A percentile compares a stretch with the other conserved stretches of the same genome.
These are phyloP conservation scores for Darevskia nairensis DNA, from an alignment of 2,797 vertebrate species.

Conservation along the genomic window DNA sequence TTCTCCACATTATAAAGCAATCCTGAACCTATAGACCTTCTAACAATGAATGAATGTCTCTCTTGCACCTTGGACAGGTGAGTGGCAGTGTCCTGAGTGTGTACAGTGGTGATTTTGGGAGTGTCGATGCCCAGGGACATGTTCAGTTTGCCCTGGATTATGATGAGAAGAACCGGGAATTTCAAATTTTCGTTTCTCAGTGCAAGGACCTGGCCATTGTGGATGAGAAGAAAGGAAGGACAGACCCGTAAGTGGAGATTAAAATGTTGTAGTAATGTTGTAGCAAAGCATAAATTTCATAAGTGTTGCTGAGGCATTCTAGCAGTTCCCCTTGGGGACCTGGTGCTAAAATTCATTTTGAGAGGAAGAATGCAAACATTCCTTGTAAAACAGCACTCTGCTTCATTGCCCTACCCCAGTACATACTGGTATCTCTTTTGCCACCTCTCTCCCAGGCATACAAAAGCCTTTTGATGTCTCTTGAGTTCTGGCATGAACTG, in stretches of 20 bases:
- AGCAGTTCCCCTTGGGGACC: background rate
- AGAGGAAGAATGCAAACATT: too few relatives aligned
- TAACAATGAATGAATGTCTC: background rate
- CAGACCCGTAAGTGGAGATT: slow-evolving; percentile 75
- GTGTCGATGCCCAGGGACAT: slow-evolving; percentile 73
- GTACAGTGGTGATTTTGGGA: slow-evolving; percentile 78
- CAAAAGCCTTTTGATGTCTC: too few relatives aligned
- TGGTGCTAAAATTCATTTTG: background rate
- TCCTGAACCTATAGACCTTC: background rate
- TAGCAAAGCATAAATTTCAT: background rate
- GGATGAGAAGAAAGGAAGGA: slow-evolving; percentile 78
- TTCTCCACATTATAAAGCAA: background rate
- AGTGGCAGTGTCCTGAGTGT: slow-evolving; percentile 79
- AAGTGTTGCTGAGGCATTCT: too few relatives aligned
- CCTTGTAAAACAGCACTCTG: too few relatives aligned
- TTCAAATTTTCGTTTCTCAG: slow-evolving; percentile 76
- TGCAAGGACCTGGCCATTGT: slow-evolving; percentile 78
- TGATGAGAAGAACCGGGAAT: slow-evolving; percentile 77
- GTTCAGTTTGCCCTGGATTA: slow-evolving; percentile 80
- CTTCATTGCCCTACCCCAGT: too few relatives aligned
- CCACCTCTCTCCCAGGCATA: too few relatives aligned
- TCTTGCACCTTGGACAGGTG: slow-evolving; percentile 66
- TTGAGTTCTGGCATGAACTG: too few relatives aligned
- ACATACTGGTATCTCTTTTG: too few relatives aligned
- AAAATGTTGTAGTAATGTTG: background rate